Evolutionary conservation across 2,797 vertebrate genomes (phyloP).

Genomic region (Xenentodon cancila): DNA sequence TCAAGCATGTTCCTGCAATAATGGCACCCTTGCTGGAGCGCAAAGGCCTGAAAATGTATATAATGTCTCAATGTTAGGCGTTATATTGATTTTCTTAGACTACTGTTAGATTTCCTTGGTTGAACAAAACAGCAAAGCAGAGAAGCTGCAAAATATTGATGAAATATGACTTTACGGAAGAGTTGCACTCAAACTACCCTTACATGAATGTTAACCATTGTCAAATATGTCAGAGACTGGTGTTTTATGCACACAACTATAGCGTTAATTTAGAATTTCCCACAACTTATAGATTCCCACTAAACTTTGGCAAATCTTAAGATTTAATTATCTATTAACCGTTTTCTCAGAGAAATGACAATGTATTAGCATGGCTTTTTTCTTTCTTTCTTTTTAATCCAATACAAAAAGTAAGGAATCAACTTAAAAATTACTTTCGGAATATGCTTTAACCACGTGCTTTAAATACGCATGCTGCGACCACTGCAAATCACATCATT

Average conservation of each 20-base stretch:
- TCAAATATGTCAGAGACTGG: background rate
- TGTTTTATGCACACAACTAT: background rate
- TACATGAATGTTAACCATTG: conserved; percentile 5
- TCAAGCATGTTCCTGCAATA: conserved; percentile 10
- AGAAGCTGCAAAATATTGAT: conserved; percentile 14
- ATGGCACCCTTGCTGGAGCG: conserved; percentile 8
- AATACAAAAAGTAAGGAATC: no score
- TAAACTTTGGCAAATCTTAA: no score
- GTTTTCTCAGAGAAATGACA: no score
- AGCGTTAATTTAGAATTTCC: background rate
- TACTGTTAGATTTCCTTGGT: background rate
- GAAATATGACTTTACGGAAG: background rate
- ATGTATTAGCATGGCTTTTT: no score
- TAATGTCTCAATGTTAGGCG: conserved; percentile 1
- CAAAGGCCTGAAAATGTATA: conserved; percentile 1
- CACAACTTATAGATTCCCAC: background rate
- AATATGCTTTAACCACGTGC: no score
- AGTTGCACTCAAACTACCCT: background rate
- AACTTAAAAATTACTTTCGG: no score
- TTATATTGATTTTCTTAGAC: conserved; percentile 12
- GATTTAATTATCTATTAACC: no score
- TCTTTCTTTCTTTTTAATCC: no score
- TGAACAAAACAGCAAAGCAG: conserved; percentile 3
- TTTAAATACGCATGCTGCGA: no score
- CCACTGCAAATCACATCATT: no score